Conservation (phyloP, 92 coral and sea anemone genomes). For the Bergia puertoricense region DNA sequence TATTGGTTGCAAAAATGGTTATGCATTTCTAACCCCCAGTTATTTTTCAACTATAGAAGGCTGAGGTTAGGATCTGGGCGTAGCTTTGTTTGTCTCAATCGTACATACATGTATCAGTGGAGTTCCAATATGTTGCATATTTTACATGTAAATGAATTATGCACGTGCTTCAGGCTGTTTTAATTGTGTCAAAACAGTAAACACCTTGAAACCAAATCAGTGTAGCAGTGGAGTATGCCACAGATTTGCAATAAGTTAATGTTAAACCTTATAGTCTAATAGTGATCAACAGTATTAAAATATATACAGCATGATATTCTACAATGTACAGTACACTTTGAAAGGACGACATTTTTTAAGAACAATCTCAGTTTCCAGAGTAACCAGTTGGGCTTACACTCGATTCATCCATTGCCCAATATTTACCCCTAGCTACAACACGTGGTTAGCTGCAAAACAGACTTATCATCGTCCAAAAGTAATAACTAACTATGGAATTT, state of each 20-base stretch:
- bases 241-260: not conserved
- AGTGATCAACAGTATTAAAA: not conserved
- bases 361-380: slow-evolving; percentile 4
- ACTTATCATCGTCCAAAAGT: too few species aligned
- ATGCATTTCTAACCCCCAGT: not conserved
- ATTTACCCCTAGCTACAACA: too few species aligned
- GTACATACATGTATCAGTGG: too few species aligned
- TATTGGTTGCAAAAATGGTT: not conserved
- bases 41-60: not conserved
- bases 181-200: not conserved
- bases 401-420: too few species aligned
- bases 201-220: not conserved
- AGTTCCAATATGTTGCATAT: not conserved
- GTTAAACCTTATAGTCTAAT: not conserved
- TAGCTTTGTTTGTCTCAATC: not conserved
- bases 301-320: not conserved
- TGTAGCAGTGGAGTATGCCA: not conserved
- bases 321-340: not conserved
- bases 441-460: too few species aligned
- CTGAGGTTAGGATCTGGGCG: not conserved
- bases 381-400: not conserved
- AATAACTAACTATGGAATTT: too few species aligned
- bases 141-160: not conserved
- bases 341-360: not conserved
- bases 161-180: not conserved